Conservation (phyloP, 2,113 vertebrate genomes). For the Microtus ochrogaster region DNA sequence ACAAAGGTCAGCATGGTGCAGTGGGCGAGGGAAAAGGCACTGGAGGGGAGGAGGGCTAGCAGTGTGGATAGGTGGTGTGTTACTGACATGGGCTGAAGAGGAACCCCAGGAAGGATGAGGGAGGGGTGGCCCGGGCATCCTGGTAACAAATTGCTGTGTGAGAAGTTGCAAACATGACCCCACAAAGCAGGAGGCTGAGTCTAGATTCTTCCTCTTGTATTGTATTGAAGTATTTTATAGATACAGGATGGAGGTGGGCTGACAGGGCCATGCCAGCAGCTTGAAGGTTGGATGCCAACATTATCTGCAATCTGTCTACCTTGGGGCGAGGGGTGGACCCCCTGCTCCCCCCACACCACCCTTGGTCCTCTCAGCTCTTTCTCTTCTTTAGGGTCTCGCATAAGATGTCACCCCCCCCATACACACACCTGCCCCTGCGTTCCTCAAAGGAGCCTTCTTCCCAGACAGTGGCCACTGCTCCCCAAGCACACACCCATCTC, state of each 20-base stretch:
- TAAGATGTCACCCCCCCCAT: not conserved
- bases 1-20: fast-evolving
- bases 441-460: not conserved
- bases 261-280: slow-evolving; percentile 22
- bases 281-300: not conserved
- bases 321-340: too few species aligned
- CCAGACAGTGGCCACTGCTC: not conserved
- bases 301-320: too few species aligned
- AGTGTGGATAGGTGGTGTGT: fast-evolving
- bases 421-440: not conserved
- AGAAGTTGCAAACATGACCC: not conserved
- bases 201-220: not conserved
- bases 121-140: not conserved
- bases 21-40: not conserved
- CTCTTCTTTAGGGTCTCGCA: not conserved
- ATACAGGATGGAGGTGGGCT: not conserved
- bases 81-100: not conserved
- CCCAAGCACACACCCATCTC: fast-evolving
- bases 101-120: fast-evolving
- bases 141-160: fast-evolving
- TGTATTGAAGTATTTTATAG: slow-evolving; percentile 29
- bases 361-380: too few species aligned
- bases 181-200: not conserved
- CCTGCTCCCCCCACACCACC: not conserved
- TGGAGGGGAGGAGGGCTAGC: fast-evolving